Evolutionary conservation across 2,797 vertebrate species (phyloP), one percentile per base, ranked within the genome.

Genomic region (Leptodactylus fallax): DNA sequence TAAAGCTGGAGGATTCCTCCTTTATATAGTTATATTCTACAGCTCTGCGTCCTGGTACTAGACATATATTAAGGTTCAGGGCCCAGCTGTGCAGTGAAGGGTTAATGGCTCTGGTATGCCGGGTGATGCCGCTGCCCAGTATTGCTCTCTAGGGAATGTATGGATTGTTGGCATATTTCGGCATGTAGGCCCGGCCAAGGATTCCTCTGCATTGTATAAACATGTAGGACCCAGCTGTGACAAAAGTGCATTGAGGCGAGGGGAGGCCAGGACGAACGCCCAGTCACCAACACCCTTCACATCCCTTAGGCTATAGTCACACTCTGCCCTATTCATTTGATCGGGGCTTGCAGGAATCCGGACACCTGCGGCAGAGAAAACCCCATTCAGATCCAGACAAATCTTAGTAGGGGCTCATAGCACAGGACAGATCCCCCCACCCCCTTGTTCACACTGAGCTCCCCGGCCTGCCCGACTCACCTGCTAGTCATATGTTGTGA

Each of bases 161-260:
- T 86, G 80, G 71, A 89, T 86, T 83, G 79, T 71, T 81, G 25
- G 61, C 84, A 89, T 89, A 71, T 63, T 61, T 86, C 4, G n/a
- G 36, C n/a, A 72, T 51, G 88, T 89, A 58, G 88, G 88, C 17
- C 27, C 12, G 2, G 36, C 56, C 49, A 4, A 23, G 88, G 85
- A 89, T 79, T 86, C 88, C 74, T 49, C 16, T 67, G 23, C 36
- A 83, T 17, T 23, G 21, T 51, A 21, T 72, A 69, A 13, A 49
- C 60, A n/a, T 25, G n/a, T 86, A 53, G 51, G 79, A 45, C 47
- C 0, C 8, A 14, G 36, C 21, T 45, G 21, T 83, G 84, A 82
- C 88, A 86, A 86, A 78, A 71, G 83, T 55, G 21, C 51, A 85
- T 85, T 85, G 47, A 85, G 69, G 77, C 51, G 45, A 36, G 19